A percentile compares a stretch with the other conserved stretches of the same genome.
Conservation (phyloP, 2,888 invertebrate genomes). For the Plagodis pulveraria region DNA sequence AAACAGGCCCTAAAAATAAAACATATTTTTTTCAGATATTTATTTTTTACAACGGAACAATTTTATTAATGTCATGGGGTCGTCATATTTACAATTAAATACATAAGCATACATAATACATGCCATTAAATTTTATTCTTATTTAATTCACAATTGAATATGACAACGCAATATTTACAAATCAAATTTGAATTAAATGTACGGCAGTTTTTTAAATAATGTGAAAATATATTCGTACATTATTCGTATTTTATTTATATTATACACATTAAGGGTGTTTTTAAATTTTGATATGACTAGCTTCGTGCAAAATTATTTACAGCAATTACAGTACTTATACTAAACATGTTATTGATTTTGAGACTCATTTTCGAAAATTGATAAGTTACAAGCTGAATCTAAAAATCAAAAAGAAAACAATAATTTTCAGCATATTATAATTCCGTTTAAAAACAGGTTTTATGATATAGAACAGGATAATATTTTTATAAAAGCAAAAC, state of each 20-base stretch:
- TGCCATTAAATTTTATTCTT: background rate
- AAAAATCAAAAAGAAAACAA: too few relatives aligned
- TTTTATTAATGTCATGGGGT: conserved; percentile 46
- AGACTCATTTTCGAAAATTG: too few relatives aligned
- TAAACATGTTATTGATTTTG: background rate
- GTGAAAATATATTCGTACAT: background rate
- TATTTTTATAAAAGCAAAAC: too few relatives aligned
- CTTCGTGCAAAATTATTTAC: conserved; percentile 71
- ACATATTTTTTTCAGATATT: conserved; percentile 48
- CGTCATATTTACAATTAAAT: conserved; percentile 31
- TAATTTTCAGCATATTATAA: too few relatives aligned
- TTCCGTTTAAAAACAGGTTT: too few relatives aligned
- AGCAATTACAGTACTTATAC: conserved; percentile 43
- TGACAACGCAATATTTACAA: too few relatives aligned
- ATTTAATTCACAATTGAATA: too few relatives aligned
- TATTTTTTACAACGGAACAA: conserved; percentile 69
- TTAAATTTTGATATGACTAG: conserved; percentile 67
- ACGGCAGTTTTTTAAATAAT: too few relatives aligned
- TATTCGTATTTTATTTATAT: conserved; percentile 38
- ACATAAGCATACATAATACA: conserved; percentile 11
- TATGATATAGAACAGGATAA: too few relatives aligned
- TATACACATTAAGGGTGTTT: conserved; percentile 47
- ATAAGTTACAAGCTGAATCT: too few relatives aligned
- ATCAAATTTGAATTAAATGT: too few relatives aligned
- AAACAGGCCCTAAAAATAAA: background rate